Conservation (phyloP, 2,797 vertebrate species). For the Alectoris magna region DNA sequence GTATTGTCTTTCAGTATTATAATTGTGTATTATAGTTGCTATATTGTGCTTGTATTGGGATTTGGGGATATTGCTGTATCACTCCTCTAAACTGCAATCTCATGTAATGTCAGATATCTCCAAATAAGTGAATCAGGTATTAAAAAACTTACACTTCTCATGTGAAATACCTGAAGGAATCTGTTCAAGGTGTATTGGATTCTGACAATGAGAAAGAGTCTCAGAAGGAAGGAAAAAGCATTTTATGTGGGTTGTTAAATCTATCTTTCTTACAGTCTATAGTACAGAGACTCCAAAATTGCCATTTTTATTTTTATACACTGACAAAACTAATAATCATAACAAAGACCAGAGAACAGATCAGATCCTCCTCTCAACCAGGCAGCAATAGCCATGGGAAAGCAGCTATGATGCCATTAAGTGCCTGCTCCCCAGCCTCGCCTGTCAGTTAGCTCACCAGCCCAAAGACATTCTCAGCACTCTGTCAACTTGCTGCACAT, state of each 20-base stretch:
- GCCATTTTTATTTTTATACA: neutral
- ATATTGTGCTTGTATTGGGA: neutral
- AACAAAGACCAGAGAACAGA: neutral
- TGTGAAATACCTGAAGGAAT: neutral
- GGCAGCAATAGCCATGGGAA: constrained; percentile 23
- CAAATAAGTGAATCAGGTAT: neutral
- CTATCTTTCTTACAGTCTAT: neutral
- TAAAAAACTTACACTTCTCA: neutral
- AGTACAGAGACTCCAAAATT: neutral
- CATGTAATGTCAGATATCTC: neutral
- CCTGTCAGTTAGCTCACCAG: neutral
- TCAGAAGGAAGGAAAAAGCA: neutral
- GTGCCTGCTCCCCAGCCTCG: neutral
- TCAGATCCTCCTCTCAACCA: neutral
- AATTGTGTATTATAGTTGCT: neutral
- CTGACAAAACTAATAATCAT: neutral
- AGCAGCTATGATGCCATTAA: neutral
- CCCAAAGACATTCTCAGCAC: constrained; percentile 6
- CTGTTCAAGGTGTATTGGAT: neutral
- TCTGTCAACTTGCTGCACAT: neutral
- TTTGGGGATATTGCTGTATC: neutral
- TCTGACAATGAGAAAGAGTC: neutral
- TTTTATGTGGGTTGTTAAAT: neutral
- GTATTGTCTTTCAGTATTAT: neutral
- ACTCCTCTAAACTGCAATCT: neutral